A percentile compares a stretch with the other conserved stretches of the same genome.
Evolutionary conservation across 1,140 invertebrate species (phyloP).

Genomic region (Zaprionus africanus): DNA sequence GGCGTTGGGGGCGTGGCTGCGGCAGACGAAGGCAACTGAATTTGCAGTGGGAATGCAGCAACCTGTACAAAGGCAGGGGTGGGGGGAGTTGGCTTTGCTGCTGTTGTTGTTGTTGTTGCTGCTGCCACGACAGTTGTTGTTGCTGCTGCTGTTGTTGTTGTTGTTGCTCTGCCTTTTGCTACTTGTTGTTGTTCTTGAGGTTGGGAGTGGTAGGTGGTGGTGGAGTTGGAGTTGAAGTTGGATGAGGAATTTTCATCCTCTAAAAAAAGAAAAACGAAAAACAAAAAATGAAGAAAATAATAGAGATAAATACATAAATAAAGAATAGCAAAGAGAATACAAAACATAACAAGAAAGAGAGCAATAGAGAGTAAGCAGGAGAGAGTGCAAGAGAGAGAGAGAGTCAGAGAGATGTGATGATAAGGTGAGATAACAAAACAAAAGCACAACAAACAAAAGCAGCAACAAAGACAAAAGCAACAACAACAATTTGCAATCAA

Average conservation of each 20-base stretch:
- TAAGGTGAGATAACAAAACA: too few relatives aligned
- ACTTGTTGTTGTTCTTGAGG: slow-evolving; percentile 43
- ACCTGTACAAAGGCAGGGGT: slow-evolving; percentile 31
- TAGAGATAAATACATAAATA: slow-evolving; percentile 41
- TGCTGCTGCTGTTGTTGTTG: slow-evolving; percentile 11
- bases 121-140: slow-evolving; percentile 9
- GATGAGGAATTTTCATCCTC: slow-evolving; percentile 68
- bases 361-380: too few relatives aligned
- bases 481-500: too few relatives aligned
- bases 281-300: slow-evolving; percentile 37
- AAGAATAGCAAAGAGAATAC: slow-evolving; percentile 16
- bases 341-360: slow-evolving; percentile 4
- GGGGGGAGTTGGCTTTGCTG: slow-evolving; percentile 14
- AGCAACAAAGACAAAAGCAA: too few relatives aligned
- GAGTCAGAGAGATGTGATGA: too few relatives aligned
- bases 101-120: neutral
- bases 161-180: slow-evolving; percentile 31
- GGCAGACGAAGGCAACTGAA: neutral
- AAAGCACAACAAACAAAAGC: too few relatives aligned
- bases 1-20: slow-evolving; percentile 32
- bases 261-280: slow-evolving; percentile 44
- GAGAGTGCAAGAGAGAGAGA: too few relatives aligned
- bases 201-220: slow-evolving; percentile 39
- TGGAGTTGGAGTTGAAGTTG: slow-evolving; percentile 51
- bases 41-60: slow-evolving; percentile 15